Evolutionary conservation across 2,113 vertebrate species (phyloP), one percentile per base, ranked within the genome.

Genomic region (Chaenocephalus aceratus): DNA sequence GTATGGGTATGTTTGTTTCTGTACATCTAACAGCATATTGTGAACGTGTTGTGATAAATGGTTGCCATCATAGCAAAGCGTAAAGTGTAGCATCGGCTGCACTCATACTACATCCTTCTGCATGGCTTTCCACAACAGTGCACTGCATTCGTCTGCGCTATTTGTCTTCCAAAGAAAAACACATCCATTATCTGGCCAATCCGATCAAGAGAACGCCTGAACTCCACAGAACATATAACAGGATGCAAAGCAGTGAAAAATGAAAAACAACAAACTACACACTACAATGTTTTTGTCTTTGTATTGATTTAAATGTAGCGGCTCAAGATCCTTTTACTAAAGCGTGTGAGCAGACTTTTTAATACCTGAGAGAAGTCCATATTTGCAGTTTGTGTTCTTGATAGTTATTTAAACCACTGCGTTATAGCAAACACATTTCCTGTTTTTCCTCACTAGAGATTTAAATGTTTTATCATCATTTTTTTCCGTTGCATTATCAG

Each of bases 1-100:
- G 98, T 99, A 98, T 97, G 98, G 97, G 96, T 97, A 97, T 98
- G 96, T 97, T 97, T 97, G 96, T 96, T 97, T 97, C 96, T 96
- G 96, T 96, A 96, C 96, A 96, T 97, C 95, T 97, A 96, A 96
- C 95, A 96, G 95, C 94, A 95, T 96, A 96, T 96, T 95, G 96
- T 98, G 96, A 97, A 96, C 94, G 97, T 96, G 94, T 96, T 96
- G 96, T 97, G 96, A 96, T 97, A 64, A 80, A 95, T 96, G 95
- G 96, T 96, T 96, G 95, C 95, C 95, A 95, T 97, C 95, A 96
- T 96, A 96, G 95, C 94, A 95, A 93, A 96, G 94, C 94, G 93
- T 96, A 94, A 96, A 96, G 94, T 93, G 93, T 97, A 96, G 95
- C 95, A 92, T 94, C 95, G 95, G 96, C 96, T 97, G 95, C 95